Evolutionary conservation across 2,113 vertebrate genomes (phyloP), one percentile per base, ranked within the genome.

Genomic region (Ctenodactylus gundi): DNA sequence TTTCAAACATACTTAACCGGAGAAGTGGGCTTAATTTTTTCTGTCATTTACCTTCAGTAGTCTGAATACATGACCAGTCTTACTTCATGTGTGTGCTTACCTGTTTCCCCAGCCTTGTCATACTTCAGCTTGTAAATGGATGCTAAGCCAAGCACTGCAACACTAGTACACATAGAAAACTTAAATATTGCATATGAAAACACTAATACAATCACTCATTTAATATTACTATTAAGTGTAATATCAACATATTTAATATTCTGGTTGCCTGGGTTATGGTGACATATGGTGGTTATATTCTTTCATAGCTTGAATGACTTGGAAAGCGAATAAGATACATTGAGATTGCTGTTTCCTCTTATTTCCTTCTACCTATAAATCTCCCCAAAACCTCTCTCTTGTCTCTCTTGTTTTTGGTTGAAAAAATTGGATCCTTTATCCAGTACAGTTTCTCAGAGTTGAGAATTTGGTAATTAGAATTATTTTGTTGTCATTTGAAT

Each of bases 351-450:
- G 9, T 72, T 11, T 78, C 29, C 10, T 1, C 34, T 62, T 91
- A 60, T 88, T 72, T 90, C 46, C 44, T 88, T 14, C 36, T 76
- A 68, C 78, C 4, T 89, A 0, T 67, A 64, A 0, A 15, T 51
- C 53, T 83, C 23, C 13, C n/a, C 20, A 65, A 46, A 51, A n/a
- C 76, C 29, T 93, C 13, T 84, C 39, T 87, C 83, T 76, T 72
- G n/a, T 72, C 57, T 51, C 82, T 68, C 25, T 68, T 67, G 27
- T 62, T 94, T 96, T 94, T 93, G 36, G 39, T 13, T 83, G 75
- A 73, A 65, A 84, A 90, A 65, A 76, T 7, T 65, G 10, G 34
- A 8, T 67, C 11, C 25, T 87, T 82, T 85, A 57, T 67, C 14
- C 27, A 39, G 4, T 82, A 21, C 3, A 73, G 36, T 92, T 88